phyloP scores from a whole-genome alignment of 2,888 invertebrate genomes.

The Latrodectus hesperus region DNA sequence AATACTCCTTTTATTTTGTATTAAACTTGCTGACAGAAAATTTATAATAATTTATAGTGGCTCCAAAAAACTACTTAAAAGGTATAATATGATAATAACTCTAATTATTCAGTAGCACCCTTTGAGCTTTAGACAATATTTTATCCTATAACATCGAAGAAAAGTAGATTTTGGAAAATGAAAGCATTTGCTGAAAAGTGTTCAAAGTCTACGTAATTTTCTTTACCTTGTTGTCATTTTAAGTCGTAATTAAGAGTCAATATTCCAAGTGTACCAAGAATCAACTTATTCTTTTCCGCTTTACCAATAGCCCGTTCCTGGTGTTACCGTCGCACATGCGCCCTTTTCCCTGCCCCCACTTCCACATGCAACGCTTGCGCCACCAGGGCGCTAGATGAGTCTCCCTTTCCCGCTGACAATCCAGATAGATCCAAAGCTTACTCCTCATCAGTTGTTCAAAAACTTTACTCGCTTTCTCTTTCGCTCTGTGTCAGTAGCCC shows the following conservation, averaged over 20 bases:
- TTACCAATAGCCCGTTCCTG: constrained; percentile 38
- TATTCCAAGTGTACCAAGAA: constrained; percentile 21
- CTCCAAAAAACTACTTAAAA: too few relatives aligned
- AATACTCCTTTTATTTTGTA: too few relatives aligned
- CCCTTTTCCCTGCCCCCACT: neutral
- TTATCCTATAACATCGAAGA: too few relatives aligned
- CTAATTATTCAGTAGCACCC: too few relatives aligned
- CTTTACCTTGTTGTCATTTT: constrained; percentile 40
- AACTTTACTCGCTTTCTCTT: constrained; percentile 17
- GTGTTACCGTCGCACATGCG: constrained; percentile 44
- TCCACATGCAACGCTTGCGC: constrained; percentile 28
- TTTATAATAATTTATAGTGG: too few relatives aligned
- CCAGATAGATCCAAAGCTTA: constrained; percentile 34
- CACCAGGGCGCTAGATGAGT: constrained; percentile 52
- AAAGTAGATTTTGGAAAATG: too few relatives aligned
- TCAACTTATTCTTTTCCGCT: constrained; percentile 21
- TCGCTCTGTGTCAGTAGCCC: neutral
- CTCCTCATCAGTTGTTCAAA: constrained; percentile 18
- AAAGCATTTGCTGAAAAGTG: neutral
- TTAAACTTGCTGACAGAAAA: too few relatives aligned
- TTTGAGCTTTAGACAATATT: too few relatives aligned
- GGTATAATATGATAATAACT: too few relatives aligned
- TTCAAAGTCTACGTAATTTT: neutral
- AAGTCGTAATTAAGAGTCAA: constrained; percentile 48
- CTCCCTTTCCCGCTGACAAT: constrained; percentile 11